phyloP scores from a whole-genome alignment of 2,113 vertebrate species.

The Acanthisitta chloris region DNA sequence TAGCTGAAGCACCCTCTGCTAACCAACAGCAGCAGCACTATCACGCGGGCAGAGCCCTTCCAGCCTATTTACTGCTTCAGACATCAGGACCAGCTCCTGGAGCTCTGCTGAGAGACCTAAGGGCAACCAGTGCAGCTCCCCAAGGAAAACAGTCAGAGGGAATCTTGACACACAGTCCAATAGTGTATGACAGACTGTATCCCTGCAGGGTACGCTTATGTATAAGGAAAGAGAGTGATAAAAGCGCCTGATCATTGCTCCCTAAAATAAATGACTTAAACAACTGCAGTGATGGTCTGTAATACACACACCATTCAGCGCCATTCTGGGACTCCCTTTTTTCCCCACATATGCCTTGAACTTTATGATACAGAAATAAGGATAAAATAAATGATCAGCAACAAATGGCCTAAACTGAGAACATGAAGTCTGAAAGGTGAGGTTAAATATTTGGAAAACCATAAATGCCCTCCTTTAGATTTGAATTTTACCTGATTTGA shows the following conservation, averaged over 20 bases:
- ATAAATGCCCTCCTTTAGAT: slow-evolving; percentile 6
- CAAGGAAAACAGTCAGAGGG: background rate
- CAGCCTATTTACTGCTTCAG: background rate
- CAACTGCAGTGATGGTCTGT: slow-evolving; percentile 13
- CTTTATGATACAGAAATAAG: slow-evolving; percentile 67
- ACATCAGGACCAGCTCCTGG: background rate
- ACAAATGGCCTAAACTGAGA: slow-evolving; percentile 50
- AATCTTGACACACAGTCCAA: background rate
- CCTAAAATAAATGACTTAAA: slow-evolving; percentile 49
- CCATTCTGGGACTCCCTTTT: slow-evolving; percentile 31
- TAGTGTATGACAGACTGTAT: background rate
- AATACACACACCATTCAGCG: slow-evolving; percentile 43
- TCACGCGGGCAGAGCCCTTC: fast-evolving
- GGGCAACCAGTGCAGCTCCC: background rate
- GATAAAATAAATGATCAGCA: slow-evolving; percentile 60
- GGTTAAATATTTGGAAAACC: slow-evolving; percentile 43
- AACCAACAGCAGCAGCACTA: background rate
- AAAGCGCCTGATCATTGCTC: slow-evolving; percentile 39
- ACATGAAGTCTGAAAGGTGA: slow-evolving; percentile 17
- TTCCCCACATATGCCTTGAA: slow-evolving; percentile 23
- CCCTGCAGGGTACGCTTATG: background rate
- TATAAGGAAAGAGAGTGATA: slow-evolving; percentile 25
- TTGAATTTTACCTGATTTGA: slow-evolving; percentile 14
- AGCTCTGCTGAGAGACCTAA: background rate
- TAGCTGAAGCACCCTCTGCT: background rate